Conservation (phyloP, 2,113 vertebrate genomes). For the Perca schrenkii region DNA sequence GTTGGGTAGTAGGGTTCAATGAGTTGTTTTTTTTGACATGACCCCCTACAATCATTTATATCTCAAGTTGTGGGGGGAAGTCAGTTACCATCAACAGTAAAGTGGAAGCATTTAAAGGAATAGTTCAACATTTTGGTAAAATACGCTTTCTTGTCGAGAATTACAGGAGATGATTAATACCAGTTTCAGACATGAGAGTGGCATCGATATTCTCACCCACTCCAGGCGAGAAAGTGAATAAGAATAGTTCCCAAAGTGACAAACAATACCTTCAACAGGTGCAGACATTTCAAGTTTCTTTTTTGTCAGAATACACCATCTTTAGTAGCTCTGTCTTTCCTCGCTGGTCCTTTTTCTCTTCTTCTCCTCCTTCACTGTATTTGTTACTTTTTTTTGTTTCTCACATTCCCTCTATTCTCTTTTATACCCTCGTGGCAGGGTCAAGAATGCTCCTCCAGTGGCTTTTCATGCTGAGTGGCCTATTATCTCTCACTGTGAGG, state of each 20-base stretch:
- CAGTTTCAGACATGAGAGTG: background rate
- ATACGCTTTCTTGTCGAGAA: background rate
- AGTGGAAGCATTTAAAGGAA: background rate
- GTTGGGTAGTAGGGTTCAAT: conserved; percentile 8
- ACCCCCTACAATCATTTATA: background rate
- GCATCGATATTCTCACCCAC: background rate
- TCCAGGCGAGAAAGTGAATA: background rate
- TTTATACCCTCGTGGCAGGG: conserved; percentile 74
- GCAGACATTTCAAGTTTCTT: background rate
- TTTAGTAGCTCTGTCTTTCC: background rate
- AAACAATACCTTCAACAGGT: background rate
- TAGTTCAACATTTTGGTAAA: background rate
- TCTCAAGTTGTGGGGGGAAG: background rate
- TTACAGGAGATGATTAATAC: background rate
- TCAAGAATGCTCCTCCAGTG: conserved; percentile 89
- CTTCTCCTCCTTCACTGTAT: conserved; percentile 16
- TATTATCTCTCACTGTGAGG: conserved; percentile 86
- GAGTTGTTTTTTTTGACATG: background rate
- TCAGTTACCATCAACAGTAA: background rate
- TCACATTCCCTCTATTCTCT: conserved; percentile 79
- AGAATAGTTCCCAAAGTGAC: background rate
- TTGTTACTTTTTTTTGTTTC: conserved; percentile 40
- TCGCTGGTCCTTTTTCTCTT: background rate
- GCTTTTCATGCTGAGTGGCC: conserved; percentile 81
- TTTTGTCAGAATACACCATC: background rate